These are phyloP conservation scores for Ctenomys sociabilis DNA, from an alignment of 2,113 vertebrate genomes.

Conservation along the genomic window DNA sequence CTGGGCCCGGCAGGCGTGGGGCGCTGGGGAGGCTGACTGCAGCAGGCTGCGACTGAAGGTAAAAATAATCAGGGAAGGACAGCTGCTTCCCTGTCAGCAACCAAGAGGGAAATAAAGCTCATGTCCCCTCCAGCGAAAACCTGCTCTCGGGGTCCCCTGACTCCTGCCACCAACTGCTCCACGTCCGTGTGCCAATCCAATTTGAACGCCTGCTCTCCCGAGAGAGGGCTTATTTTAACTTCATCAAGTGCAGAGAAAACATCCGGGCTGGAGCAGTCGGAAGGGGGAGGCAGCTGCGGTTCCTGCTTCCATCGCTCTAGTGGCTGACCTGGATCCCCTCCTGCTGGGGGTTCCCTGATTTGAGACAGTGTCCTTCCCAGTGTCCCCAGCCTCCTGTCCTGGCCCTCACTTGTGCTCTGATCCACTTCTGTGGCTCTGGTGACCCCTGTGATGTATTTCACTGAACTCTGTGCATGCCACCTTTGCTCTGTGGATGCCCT, in stretches of 20 bases:
- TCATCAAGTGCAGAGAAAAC: constrained; percentile 86
- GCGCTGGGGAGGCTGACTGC: constrained; percentile 79
- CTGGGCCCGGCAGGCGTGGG: constrained; percentile 75
- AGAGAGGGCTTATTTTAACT: constrained; percentile 88
- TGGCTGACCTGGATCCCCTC: neutral
- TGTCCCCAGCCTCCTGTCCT: neutral
- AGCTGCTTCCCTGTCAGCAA: constrained; percentile 89
- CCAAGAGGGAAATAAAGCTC: constrained; percentile 92
- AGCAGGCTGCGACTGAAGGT: constrained; percentile 84
- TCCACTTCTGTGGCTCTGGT: neutral
- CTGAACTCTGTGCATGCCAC: neutral
- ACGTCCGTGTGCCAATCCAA: constrained; percentile 88
- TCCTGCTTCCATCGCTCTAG: neutral
- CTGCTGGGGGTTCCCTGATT: neutral
- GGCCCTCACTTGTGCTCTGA: no score
- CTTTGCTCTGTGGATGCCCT: neutral
- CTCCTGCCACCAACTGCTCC: constrained; percentile 89
- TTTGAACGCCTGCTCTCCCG: constrained; percentile 83
- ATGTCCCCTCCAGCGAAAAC: constrained; percentile 91
- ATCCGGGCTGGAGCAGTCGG: constrained; percentile 79
- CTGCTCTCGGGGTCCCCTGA: constrained; percentile 87
- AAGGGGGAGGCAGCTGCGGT: neutral
- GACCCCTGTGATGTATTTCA: neutral
- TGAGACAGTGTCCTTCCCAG: neutral
- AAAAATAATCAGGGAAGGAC: constrained; percentile 89